phyloP scores from a whole-genome alignment of 2,113 vertebrate genomes.

The Pantherophis guttatus region DNA sequence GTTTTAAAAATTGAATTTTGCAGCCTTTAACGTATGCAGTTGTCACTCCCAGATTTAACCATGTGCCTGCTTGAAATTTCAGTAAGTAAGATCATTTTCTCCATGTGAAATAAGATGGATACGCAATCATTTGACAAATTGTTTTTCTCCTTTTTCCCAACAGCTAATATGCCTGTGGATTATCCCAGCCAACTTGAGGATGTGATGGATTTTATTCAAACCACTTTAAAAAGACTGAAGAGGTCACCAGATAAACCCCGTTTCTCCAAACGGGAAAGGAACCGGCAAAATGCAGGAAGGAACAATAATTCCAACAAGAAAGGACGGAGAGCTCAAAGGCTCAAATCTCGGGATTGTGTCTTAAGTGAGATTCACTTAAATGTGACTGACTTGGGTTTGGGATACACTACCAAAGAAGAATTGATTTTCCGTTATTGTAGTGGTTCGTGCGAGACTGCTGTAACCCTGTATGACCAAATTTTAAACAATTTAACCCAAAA shows the following conservation, averaged over 20 bases:
- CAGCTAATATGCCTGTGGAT: conserved; percentile 83
- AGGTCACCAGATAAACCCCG: conserved; percentile 79
- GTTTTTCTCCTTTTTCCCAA: conserved; percentile 58
- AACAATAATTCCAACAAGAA: conserved; percentile 67
- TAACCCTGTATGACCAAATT: conserved; percentile 97
- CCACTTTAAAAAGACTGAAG: conserved; percentile 88
- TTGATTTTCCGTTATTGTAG: conserved; percentile 96
- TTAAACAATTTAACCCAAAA: conserved; percentile 93
- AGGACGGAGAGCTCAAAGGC: conserved; percentile 69
- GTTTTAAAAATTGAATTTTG: not conserved
- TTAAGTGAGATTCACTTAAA: conserved; percentile 94
- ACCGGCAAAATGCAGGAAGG: conserved; percentile 73
- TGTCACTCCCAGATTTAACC: not conserved
- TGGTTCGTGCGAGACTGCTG: conserved; percentile 86
- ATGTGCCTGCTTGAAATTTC: not conserved
- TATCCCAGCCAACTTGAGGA: conserved; percentile 90
- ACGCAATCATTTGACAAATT: conserved; percentile 7
- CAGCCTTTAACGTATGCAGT: not conserved
- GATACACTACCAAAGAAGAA: conserved; percentile 96
- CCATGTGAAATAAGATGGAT: not conserved
- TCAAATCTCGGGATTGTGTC: conserved; percentile 85
- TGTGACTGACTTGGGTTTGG: conserved; percentile 93
- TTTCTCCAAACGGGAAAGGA: conserved; percentile 76
- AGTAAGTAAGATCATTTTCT: not conserved
- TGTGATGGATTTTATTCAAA: conserved; percentile 96